Percentiles rank a stretch among this genome's conserved stretches.
phyloP scores from a whole-genome alignment of 2,888 invertebrate genomes.

The Aradus depressus region DNA sequence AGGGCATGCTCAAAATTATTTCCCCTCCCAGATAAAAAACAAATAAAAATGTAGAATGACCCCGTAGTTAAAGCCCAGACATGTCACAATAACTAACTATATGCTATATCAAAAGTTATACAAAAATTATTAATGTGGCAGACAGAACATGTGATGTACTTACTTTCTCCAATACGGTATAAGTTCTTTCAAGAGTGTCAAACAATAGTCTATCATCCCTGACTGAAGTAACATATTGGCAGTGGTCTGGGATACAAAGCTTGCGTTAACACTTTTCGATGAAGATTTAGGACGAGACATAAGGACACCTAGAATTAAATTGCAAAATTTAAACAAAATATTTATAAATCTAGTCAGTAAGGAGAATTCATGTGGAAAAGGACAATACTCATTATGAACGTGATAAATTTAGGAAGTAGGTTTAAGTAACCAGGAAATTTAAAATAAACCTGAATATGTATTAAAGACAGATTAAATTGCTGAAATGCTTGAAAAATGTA shows the following conservation, averaged over 20 bases:
- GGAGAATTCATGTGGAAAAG: background rate
- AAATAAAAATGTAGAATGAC: too few relatives aligned
- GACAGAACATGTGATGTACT: constrained; percentile 23
- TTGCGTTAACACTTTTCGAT: constrained; percentile 39
- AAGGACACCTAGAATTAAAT: constrained; percentile 46
- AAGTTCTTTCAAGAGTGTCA: constrained; percentile 56
- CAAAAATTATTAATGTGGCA: background rate
- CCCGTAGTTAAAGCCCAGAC: too few relatives aligned
- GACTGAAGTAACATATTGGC: constrained; percentile 57
- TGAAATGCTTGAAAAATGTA: background rate
- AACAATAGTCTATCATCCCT: constrained; percentile 60
- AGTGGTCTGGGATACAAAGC: constrained; percentile 56
- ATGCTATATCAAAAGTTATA: background rate
- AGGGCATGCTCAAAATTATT: too few relatives aligned
- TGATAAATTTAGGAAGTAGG: background rate
- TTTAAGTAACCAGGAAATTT: too few relatives aligned
- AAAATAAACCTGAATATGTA: too few relatives aligned
- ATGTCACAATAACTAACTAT: background rate
- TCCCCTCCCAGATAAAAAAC: too few relatives aligned
- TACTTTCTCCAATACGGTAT: constrained; percentile 64
- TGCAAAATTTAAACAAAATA: background rate
- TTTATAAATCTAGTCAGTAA: background rate
- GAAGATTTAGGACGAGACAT: constrained; percentile 62
- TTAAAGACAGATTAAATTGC: too few relatives aligned
- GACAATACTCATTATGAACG: too few relatives aligned